Evolutionary conservation across 2,888 invertebrate species (phyloP).

Genomic region (Synanthedon formicaeformis): DNA sequence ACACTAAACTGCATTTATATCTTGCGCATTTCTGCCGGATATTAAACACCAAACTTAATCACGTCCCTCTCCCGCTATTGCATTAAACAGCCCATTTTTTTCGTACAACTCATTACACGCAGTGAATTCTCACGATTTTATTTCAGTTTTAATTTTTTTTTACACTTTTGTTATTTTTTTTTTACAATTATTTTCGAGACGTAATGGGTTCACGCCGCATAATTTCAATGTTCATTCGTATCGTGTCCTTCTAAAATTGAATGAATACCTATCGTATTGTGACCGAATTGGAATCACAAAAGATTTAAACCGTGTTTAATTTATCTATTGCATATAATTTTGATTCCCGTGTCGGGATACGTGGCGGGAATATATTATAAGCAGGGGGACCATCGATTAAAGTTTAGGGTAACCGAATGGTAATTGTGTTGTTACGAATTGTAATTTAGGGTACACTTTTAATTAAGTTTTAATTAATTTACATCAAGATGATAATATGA

Average conservation of each 20-base stretch:
- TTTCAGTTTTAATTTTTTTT: slow-evolving; percentile 41
- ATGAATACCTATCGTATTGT: slow-evolving; percentile 28
- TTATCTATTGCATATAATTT: slow-evolving; percentile 24
- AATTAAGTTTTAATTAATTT: neutral
- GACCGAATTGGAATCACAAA: slow-evolving; percentile 24
- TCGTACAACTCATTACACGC: slow-evolving; percentile 53
- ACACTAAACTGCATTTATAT: slow-evolving; percentile 46
- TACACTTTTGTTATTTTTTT: slow-evolving; percentile 31
- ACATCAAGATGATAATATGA: neutral
- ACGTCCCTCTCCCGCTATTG: slow-evolving; percentile 44
- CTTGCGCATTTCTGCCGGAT: slow-evolving; percentile 59
- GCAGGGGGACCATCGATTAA: slow-evolving; percentile 2
- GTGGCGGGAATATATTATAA: neutral
- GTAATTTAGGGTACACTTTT: neutral
- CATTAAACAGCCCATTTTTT: slow-evolving; percentile 44
- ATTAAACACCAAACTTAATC: slow-evolving; percentile 61
- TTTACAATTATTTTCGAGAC: slow-evolving; percentile 52
- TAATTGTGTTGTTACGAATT: neutral
- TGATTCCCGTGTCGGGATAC: neutral
- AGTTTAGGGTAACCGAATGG: slow-evolving; percentile 1
- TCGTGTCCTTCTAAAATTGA: slow-evolving; percentile 37
- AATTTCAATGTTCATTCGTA: slow-evolving; percentile 35
- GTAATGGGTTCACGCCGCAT: slow-evolving; percentile 67
- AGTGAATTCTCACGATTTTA: slow-evolving; percentile 57
- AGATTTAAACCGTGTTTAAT: slow-evolving; percentile 39